Evolutionary conservation across 2,888 invertebrate species (phyloP).

Genomic region (Calameuta pallipes): DNA sequence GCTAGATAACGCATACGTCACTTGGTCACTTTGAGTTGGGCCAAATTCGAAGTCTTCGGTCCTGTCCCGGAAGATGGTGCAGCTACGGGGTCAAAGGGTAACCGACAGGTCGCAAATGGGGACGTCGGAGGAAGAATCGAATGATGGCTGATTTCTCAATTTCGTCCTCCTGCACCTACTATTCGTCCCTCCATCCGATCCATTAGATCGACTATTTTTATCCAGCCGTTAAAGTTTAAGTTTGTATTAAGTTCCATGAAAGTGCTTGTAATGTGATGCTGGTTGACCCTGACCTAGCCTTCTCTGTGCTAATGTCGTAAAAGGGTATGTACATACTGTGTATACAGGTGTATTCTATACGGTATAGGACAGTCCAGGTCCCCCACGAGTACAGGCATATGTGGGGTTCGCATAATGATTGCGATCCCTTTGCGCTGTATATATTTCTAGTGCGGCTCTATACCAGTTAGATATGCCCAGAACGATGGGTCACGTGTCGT

Average conservation of each 20-base stretch:
- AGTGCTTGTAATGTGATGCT: slow-evolving; percentile 26
- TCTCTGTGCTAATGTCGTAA: slow-evolving; percentile 45
- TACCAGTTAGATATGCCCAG: not conserved
- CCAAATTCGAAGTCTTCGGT: not conserved
- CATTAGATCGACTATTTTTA: not conserved
- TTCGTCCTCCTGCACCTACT: not conserved
- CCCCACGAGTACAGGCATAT: not conserved
- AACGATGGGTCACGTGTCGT: not conserved
- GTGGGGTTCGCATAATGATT: not conserved
- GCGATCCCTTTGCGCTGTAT: not conserved
- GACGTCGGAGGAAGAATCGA: not conserved
- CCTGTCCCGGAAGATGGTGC: not conserved
- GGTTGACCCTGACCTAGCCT: slow-evolving; percentile 49
- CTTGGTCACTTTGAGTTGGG: not conserved
- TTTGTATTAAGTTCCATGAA: not conserved
- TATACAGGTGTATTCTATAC: not conserved
- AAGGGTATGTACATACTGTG: slow-evolving; percentile 13
- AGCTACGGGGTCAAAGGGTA: not conserved
- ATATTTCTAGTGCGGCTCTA: not conserved
- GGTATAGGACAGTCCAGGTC: not conserved
- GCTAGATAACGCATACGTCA: not conserved
- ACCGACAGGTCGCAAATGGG: not conserved
- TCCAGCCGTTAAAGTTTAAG: not conserved
- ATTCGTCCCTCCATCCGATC: not conserved
- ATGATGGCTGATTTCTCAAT: not conserved